These are phyloP conservation scores for Callinectes sapidus DNA, from an alignment of 2,888 invertebrate species.

Conservation along the genomic window DNA sequence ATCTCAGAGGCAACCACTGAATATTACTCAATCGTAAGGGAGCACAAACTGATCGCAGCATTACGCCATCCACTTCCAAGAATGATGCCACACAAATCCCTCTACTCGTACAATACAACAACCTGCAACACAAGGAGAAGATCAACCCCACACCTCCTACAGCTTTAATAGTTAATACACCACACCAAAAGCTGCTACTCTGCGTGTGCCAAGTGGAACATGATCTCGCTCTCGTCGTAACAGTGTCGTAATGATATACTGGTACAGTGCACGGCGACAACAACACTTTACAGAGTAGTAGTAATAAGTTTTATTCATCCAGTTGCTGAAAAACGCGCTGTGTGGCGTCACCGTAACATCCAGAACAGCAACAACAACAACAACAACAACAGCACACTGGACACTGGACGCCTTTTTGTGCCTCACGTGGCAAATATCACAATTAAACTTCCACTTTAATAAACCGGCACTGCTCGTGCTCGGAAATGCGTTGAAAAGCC, in stretches of 20 bases:
- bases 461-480: background rate
- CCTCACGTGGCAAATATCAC: background rate
- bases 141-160: background rate
- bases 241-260: background rate
- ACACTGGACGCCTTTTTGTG: background rate
- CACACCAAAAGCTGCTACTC: background rate
- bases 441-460: background rate
- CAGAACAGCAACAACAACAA: background rate
- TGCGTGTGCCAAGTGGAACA: background rate
- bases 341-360: background rate
- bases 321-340: background rate
- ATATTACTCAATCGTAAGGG: background rate
- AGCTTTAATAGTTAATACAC: background rate
- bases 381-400: background rate
- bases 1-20: background rate
- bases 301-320: background rate
- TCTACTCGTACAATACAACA: background rate
- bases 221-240: background rate
- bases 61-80: background rate
- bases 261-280: background rate
- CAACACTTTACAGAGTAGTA: background rate
- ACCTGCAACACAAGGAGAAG: background rate
- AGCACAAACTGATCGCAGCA: too few species aligned
- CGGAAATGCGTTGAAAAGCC: background rate
- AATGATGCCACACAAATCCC: background rate